Base-by-base conservation (phyloP, 2,888 invertebrate genomes). In the Pristionchus arcanus region DNA sequence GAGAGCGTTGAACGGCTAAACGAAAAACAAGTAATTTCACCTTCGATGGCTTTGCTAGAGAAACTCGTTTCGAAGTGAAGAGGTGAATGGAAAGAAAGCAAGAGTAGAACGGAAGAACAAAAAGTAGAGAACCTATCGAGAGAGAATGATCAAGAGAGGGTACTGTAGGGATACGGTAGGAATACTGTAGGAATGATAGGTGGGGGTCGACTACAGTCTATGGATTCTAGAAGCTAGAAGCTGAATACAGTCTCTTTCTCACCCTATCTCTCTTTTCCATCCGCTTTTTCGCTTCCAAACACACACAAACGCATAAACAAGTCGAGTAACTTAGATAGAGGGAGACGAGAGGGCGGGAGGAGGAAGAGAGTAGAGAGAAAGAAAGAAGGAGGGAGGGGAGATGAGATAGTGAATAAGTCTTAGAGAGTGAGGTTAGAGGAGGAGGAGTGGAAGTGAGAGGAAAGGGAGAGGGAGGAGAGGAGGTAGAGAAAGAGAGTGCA, bases 401-500 rank as follows among this genome's bases (percentile, higher is more conserved):
- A 34, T 11, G 83, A 77, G 42, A 42, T n/a, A 77, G 34, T 42
- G 77, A 37, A 68, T 2, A 37, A 74, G 74, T n/a, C n/a, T n/a
- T 74, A 37, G 37, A 28, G 34, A 74, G 74, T 31, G 74, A 21
- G 11, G n/a, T 68, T 31, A 68, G 68, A 77, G 31, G 77, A 21
- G 19, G 42, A 25, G 77, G 77, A 77, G 77, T 15, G 77, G 25
- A 31, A 21, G 37, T 34, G 77, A 77, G 77, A 77, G 16, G 37
- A 25, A 13, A 19, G 7, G 77, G 42, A 31, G 37, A 77, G 31
- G 77, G n/a, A 83, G 49, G 49, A 83, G 83, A 83, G 83, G 1
- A n/a, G 83, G n/a, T 21, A 83, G 83, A 83, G 83, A 83, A 83
- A 83, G 53, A 83, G 83, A 49, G 49, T 83, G 83, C 83, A 83